phyloP scores from a whole-genome alignment of 2,113 vertebrate species.

The Garra rufa region DNA sequence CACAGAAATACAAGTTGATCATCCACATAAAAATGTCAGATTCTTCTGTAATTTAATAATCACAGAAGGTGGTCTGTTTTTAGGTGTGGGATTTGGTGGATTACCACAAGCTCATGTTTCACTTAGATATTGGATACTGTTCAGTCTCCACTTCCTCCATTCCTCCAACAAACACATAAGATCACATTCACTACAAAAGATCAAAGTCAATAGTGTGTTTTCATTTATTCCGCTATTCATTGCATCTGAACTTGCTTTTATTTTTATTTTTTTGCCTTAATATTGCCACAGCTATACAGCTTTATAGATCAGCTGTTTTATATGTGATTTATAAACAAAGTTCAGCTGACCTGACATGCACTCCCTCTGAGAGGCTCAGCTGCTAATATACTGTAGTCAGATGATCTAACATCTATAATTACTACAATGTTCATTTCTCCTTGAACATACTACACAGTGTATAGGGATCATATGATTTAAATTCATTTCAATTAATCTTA shows the following conservation, averaged over 20 bases:
- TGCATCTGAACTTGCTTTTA: neutral
- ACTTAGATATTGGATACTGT: neutral
- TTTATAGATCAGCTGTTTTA: neutral
- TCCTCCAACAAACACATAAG: neutral
- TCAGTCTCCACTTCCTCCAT: neutral
- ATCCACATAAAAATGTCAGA: neutral
- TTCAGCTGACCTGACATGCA: neutral
- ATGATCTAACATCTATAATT: neutral
- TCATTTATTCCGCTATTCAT: neutral
- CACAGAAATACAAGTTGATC: neutral
- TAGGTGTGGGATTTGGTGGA: conserved; percentile 10
- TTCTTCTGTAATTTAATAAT: neutral
- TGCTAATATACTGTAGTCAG: neutral
- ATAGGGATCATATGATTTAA: neutral
- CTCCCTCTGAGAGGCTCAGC: neutral
- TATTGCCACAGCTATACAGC: neutral
- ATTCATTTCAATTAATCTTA: neutral
- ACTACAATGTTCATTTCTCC: neutral
- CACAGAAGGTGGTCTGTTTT: conserved; percentile 17
- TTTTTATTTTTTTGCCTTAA: neutral
- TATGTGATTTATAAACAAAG: neutral
- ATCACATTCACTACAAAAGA: neutral
- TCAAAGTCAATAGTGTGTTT: neutral
- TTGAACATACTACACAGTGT: neutral
- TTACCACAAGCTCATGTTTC: neutral